These are phyloP conservation scores for Diacarnus erythraeanus DNA, from an alignment of 37 sponge, comb jelly and placozoan species.

Conservation along the genomic window DNA sequence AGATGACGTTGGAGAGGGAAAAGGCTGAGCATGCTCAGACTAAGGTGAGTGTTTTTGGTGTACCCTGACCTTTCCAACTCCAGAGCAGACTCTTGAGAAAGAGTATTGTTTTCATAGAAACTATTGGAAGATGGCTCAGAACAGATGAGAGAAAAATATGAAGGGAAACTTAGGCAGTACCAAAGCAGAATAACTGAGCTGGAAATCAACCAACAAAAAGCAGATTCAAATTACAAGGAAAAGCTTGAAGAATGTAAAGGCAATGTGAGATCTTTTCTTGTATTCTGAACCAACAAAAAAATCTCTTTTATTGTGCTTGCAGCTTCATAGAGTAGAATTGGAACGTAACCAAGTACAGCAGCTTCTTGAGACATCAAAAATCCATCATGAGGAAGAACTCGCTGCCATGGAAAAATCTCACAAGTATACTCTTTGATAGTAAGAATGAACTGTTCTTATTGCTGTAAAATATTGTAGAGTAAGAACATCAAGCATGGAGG, in stretches of 20 bases:
- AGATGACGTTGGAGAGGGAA: neutral
- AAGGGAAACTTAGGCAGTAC: neutral
- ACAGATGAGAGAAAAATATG: neutral
- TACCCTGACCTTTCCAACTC: too few relatives aligned
- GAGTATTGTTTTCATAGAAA: conserved; percentile 2
- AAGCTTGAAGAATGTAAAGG: conserved; percentile 36
- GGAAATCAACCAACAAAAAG: neutral
- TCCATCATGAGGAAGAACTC: conserved; percentile 57
- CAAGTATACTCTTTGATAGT: conserved; percentile 21
- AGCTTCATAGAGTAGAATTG: conserved; percentile 58
- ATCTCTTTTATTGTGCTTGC: neutral
- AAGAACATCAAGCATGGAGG: conserved; percentile 55
- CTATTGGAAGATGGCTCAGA: conserved; percentile 4
- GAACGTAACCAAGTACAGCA: conserved; percentile 54
- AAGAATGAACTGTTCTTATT: neutral
- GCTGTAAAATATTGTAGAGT: conserved; percentile 1
- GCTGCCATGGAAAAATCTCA: conserved; percentile 45
- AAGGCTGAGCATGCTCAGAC: conserved; percentile 6
- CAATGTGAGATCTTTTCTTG: conserved; percentile 23
- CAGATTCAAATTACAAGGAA: neutral
- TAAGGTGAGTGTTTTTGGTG: conserved; percentile 13
- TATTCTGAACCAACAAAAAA: neutral
- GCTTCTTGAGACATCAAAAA: conserved; percentile 20
- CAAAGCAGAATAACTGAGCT: conserved; percentile 6
- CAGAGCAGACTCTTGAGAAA: neutral